Evolutionary conservation across 2,113 vertebrate species (phyloP).

Genomic region (Cynoglossus semilaevis): DNA sequence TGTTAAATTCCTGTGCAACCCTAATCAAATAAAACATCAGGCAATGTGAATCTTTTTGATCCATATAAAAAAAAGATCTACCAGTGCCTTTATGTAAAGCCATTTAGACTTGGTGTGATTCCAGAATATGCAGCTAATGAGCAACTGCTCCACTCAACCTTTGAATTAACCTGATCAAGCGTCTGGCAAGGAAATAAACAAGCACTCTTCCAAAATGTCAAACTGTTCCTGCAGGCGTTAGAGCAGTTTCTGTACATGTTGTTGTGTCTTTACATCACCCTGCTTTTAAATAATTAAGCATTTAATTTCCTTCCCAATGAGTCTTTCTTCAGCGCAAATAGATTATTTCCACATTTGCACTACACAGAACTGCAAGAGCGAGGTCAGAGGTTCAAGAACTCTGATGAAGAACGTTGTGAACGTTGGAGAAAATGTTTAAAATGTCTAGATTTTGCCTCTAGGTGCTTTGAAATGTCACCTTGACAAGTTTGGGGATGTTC

Average conservation of each 20-base stretch:
- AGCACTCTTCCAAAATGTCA: background rate
- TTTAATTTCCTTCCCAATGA: background rate
- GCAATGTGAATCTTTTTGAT: too few species aligned
- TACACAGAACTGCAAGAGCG: background rate
- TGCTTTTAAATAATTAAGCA: background rate
- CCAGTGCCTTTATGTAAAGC: too few species aligned
- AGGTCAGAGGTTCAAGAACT: background rate
- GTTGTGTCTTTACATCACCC: background rate
- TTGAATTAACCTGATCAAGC: too few species aligned
- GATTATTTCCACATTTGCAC: background rate
- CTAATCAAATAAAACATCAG: too few species aligned
- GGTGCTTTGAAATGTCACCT: background rate
- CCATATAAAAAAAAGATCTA: too few species aligned
- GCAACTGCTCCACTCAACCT: too few species aligned
- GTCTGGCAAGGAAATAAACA: too few species aligned
- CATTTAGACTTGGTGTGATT: too few species aligned
- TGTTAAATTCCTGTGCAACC: too few species aligned
- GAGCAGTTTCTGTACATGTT: background rate
- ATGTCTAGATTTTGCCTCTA: background rate
- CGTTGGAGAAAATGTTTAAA: background rate
- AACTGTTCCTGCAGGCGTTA: background rate
- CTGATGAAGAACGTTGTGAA: background rate
- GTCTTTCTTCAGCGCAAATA: background rate
- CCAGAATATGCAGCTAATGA: too few species aligned
- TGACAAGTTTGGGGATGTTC: too few species aligned